Evolutionary conservation across 2,113 vertebrate genomes (phyloP).

Genomic region (Sturnira hondurensis): DNA sequence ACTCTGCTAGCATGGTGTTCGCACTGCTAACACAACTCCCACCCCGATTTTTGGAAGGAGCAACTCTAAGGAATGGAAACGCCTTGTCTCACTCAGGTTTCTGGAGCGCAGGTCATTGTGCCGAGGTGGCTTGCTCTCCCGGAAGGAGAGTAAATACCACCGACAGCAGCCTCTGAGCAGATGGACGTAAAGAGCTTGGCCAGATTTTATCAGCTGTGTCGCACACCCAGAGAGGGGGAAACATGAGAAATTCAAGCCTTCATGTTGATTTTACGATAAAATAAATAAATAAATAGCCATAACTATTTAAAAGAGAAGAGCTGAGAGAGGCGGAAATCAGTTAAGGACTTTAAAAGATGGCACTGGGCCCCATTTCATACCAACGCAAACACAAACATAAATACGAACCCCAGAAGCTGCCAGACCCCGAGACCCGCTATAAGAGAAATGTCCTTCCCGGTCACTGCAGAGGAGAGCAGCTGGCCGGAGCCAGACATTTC

Average conservation of each 20-base stretch:
- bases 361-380: not conserved
- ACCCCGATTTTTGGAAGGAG: not conserved
- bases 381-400: not conserved
- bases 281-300: conserved; percentile 10
- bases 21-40: not conserved
- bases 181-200: not conserved
- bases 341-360: not conserved
- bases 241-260: not conserved
- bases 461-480: not conserved
- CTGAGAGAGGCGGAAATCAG: not conserved
- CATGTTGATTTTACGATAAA: not conserved
- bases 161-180: not conserved
- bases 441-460: not conserved
- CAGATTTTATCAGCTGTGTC: not conserved
- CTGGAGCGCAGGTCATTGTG: not conserved
- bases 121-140: not conserved
- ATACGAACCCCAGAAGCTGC: not conserved
- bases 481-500: not conserved
- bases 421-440: not conserved
- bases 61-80: not conserved
- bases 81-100: not conserved
- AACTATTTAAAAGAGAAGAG: not conserved
- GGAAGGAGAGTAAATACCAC: not conserved
- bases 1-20: not conserved
- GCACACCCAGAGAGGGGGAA: not conserved